Base-by-base conservation (phyloP, 2,113 vertebrate species). In the Trichechus manatus region DNA sequence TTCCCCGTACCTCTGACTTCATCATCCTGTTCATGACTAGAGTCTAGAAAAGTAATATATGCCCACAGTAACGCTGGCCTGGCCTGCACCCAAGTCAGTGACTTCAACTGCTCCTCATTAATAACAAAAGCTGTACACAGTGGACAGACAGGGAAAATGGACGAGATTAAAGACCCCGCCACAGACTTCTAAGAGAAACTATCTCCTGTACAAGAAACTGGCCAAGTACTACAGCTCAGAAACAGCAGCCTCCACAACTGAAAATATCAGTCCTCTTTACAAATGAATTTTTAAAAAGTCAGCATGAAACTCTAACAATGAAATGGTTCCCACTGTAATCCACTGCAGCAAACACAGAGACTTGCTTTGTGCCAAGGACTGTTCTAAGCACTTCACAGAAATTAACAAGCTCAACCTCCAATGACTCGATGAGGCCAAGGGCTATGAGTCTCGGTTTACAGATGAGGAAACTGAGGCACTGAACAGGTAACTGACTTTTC, bases 41-140 rank as follows among this genome's bases (percentile, higher is more conserved):
- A 94, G 92, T 96, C 97, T 82, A 84, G 97, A 96, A 93, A 94
- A 97, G 98, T 96, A 95, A 98, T 97, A 97, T 42, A 97, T 63
- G 77, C 64, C 97, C 86, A 97, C 93, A 82, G 88, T 85, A 96
- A 93, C 31, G 42, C 87, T 47, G 17, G 78, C 82, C 95, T 99
- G 99, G 99, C 99, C 97, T 50, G 9, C 90, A 47, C 98, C 99
- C 99, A 99, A 93, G 96, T 29, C 93, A 97, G 98, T 99, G 98
- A 99, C 99, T 99, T 99, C 98, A 98, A 93, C 98, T 97, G 98
- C 98, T 98, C 98, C 98, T 98, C 98, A 98, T 99, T 47, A 96
- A 98, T 98, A 98, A 97, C 93, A 97, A 98, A 96, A 96, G 97
- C 96, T 50, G 95, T 2, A 95, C 98, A 94, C 97, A 97, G 96